phyloP scores from a whole-genome alignment of 92 coral and sea anemone genomes.

The Epizoanthus fatuus region DNA sequence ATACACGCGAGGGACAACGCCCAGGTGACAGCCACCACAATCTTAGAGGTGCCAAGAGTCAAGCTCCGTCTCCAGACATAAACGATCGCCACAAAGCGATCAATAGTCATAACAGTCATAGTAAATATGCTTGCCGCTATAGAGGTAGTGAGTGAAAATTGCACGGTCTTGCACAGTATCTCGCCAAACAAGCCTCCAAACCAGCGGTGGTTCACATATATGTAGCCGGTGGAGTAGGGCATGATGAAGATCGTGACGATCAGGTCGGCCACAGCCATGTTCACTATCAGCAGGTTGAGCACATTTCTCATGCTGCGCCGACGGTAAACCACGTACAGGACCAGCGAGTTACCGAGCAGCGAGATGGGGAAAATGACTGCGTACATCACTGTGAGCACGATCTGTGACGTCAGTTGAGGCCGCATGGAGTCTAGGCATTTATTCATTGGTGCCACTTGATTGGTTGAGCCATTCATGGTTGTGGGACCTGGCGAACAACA shows the following conservation, averaged over 20 bases:
- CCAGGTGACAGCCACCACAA: constrained; percentile 74
- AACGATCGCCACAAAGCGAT: constrained; percentile 85
- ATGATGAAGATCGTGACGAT: constrained; percentile 80
- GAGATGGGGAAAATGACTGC: constrained; percentile 85
- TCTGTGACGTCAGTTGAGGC: constrained; percentile 64
- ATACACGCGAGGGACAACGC: constrained; percentile 74
- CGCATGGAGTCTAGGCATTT: background rate
- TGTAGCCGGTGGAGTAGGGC: constrained; percentile 82
- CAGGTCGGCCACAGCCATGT: constrained; percentile 91
- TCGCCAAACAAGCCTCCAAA: constrained; percentile 84
- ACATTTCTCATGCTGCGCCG: constrained; percentile 86
- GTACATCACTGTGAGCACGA: constrained; percentile 67
- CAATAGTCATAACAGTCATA: constrained; percentile 80
- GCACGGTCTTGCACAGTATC: constrained; percentile 76
- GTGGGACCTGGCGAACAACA: background rate
- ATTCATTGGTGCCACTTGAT: background rate
- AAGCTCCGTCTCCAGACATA: constrained; percentile 80
- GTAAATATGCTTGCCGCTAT: constrained; percentile 87
- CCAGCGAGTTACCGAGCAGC: constrained; percentile 89
- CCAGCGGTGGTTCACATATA: constrained; percentile 77
- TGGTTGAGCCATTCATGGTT: background rate
- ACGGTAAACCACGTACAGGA: constrained; percentile 85
- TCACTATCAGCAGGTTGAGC: constrained; percentile 84
- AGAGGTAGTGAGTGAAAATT: constrained; percentile 80
- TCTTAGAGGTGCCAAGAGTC: constrained; percentile 80